Conservation (phyloP, 2,888 invertebrate genomes). For the Eristalis intricaria region DNA sequence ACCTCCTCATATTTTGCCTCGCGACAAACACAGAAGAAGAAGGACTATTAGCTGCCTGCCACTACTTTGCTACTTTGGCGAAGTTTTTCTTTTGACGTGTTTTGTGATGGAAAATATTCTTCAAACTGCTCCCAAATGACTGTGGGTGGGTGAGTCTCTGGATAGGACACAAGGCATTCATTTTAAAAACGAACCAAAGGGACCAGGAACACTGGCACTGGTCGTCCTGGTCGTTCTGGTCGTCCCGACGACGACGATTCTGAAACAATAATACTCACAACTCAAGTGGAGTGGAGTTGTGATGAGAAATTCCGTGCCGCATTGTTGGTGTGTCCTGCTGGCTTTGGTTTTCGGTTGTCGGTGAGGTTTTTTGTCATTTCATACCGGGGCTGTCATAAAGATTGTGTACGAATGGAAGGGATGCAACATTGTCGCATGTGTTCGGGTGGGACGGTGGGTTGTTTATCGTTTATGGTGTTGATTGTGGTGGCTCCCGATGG, state of each 20-base stretch:
- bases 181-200: slow-evolving; percentile 45
- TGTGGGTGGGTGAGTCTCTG: slow-evolving; percentile 31
- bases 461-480: slow-evolving; percentile 70
- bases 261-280: slow-evolving; percentile 63
- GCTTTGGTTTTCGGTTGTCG: neutral
- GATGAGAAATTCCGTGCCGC: slow-evolving; percentile 41
- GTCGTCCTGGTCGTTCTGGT: too few relatives aligned
- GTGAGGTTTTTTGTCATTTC: slow-evolving; percentile 7
- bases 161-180: slow-evolving; percentile 37
- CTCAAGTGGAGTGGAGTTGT: slow-evolving; percentile 49
- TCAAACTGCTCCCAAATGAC: slow-evolving; percentile 56
- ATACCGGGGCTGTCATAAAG: slow-evolving; percentile 10
- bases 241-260: slow-evolving; percentile 27
- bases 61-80: slow-evolving; percentile 49
- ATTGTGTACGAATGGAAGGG: slow-evolving; percentile 45
- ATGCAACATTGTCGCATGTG: slow-evolving; percentile 70
- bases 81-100: slow-evolving; percentile 65
- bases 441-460: slow-evolving; percentile 34
- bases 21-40: slow-evolving; percentile 29
- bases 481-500: slow-evolving; percentile 49
- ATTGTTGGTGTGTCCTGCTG: neutral
- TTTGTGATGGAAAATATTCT: slow-evolving; percentile 56
- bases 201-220: neutral
- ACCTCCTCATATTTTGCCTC: neutral
- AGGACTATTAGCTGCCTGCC: slow-evolving; percentile 61